These are phyloP conservation scores for Ceratoteleas bidentatus DNA, from an alignment of 1,140 invertebrate genomes.

Conservation along the genomic window DNA sequence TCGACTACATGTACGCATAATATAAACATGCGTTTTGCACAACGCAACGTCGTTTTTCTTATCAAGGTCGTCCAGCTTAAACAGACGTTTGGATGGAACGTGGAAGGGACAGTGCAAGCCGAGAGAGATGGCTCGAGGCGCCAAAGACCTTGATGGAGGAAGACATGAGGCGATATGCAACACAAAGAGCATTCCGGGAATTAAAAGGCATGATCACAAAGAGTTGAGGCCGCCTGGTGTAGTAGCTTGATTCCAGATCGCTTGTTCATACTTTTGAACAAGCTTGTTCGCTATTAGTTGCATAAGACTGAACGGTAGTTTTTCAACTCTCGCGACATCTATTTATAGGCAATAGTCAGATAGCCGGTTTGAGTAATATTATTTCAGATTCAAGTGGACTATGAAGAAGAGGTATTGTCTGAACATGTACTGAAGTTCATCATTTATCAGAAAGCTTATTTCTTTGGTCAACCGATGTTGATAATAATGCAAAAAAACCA, in stretches of 20 bases:
- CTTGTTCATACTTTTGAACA: slow-evolving; percentile 12
- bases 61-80: slow-evolving; percentile 73
- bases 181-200: slow-evolving; percentile 80
- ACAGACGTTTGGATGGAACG: slow-evolving; percentile 22
- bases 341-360: slow-evolving; percentile 45
- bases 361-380: slow-evolving; percentile 22
- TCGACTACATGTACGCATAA: slow-evolving; percentile 25
- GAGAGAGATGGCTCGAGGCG: slow-evolving; percentile 7
- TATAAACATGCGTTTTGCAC: slow-evolving; percentile 47
- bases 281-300: slow-evolving; percentile 66
- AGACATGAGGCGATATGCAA: slow-evolving; percentile 49
- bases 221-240: slow-evolving; percentile 52
- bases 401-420: too few relatives aligned
- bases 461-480: too few relatives aligned
- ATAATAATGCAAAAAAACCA: too few relatives aligned
- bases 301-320: slow-evolving; percentile 76
- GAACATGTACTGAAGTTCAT: too few relatives aligned
- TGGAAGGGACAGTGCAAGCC: slow-evolving; percentile 9
- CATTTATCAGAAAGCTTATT: too few relatives aligned
- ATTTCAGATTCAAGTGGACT: slow-evolving; percentile 11
- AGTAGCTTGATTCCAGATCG: slow-evolving; percentile 42
- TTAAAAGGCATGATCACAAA: slow-evolving; percentile 54
- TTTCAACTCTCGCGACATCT: slow-evolving; percentile 61
- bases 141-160: neutral
- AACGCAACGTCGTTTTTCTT: slow-evolving; percentile 62